Evolutionary conservation across 2,113 vertebrate species (phyloP).

Genomic region (Sardina pilchardus): DNA sequence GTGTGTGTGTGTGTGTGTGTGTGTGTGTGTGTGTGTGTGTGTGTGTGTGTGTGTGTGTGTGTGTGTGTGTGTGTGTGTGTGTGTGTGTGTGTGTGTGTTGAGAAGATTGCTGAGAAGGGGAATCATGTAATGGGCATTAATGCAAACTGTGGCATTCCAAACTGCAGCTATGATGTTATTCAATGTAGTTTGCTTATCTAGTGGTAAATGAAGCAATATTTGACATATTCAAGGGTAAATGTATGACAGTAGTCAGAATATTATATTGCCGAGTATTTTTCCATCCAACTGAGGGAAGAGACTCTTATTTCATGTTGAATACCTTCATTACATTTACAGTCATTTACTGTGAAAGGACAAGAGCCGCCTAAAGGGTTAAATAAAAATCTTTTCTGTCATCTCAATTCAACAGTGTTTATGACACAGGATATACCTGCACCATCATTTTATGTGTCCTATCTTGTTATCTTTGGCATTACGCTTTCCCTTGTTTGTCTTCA

Average conservation of each 20-base stretch:
- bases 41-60: neutral
- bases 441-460: neutral
- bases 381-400: constrained; percentile 16
- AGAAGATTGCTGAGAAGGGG: neutral
- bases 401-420: constrained; percentile 13
- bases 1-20: neutral
- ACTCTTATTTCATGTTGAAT: neutral
- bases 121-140: neutral
- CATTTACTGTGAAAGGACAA: neutral
- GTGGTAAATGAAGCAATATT: too few relatives aligned
- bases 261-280: too few relatives aligned
- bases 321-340: neutral
- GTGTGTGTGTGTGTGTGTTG: neutral
- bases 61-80: neutral
- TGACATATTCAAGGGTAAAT: too few relatives aligned
- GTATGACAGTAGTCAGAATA: too few relatives aligned
- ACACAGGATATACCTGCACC: constrained; percentile 8
- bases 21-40: neutral
- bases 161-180: neutral
- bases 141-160: neutral
- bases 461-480: constrained; percentile 1
- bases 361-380: constrained; percentile 11
- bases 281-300: neutral
- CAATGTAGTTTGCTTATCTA: neutral
- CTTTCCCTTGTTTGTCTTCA: constrained; percentile 8